Evolutionary conservation across 2,113 vertebrate species (phyloP).

Genomic region (Felis chaus): DNA sequence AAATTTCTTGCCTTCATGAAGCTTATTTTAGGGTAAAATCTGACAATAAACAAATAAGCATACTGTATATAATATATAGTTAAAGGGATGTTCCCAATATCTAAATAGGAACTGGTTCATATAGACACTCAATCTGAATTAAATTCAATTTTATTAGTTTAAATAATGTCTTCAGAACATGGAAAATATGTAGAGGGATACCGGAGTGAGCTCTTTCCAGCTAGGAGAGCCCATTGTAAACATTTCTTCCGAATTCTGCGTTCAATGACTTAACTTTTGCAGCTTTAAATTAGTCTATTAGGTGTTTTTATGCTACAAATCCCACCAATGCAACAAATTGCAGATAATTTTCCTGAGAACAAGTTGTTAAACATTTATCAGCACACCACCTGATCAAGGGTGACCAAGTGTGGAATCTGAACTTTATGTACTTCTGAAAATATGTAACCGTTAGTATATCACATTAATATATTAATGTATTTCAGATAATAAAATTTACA

Average conservation of each 20-base stretch:
- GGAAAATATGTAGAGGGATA: not conserved
- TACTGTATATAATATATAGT: not conserved
- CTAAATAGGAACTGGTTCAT: not conserved
- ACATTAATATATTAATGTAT: not conserved
- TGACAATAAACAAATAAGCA: not conserved
- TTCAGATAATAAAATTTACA: slow-evolving; percentile 17
- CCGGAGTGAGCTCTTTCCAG: not conserved
- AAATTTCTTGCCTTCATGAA: not conserved
- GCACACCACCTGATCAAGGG: not conserved
- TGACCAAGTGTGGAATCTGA: not conserved
- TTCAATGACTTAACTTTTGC: not conserved
- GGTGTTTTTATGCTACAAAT: not conserved
- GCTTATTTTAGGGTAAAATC: not conserved
- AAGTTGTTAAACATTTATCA: not conserved
- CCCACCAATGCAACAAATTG: not conserved
- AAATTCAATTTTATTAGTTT: slow-evolving; percentile 15
- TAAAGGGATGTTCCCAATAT: not conserved
- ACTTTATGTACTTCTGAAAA: slow-evolving; percentile 28
- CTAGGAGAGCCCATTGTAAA: not conserved
- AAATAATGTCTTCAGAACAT: not conserved
- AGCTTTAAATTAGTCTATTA: not conserved
- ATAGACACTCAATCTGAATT: not conserved
- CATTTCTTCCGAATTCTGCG: not conserved
- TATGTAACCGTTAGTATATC: not conserved
- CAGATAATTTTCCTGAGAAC: not conserved